A percentile compares a stretch with the other conserved stretches of the same genome.
These are phyloP conservation scores for Romanogobio albipinnatus DNA, from an alignment of 2,113 vertebrate species.

Conservation along the genomic window DNA sequence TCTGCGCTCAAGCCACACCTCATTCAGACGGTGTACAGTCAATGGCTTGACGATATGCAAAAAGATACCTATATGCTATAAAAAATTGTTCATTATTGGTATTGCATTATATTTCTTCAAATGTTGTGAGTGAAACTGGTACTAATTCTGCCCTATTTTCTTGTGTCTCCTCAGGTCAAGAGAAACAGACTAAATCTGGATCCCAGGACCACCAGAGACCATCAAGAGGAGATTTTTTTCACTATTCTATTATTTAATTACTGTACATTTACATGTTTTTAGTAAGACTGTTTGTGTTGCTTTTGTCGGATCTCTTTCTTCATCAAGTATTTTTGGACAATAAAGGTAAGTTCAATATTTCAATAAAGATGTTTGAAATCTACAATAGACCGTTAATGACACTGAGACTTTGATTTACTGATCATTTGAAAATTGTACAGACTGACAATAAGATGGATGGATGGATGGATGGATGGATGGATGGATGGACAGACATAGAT, in stretches of 20 bases:
- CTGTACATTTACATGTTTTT: background rate
- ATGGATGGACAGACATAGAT: accelerated
- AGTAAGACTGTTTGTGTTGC: background rate
- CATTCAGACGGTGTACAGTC: background rate
- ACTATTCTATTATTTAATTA: background rate
- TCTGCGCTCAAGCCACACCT: conserved; percentile 37
- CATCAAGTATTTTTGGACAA: conserved; percentile 9
- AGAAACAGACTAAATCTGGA: background rate
- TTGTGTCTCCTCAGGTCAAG: background rate
- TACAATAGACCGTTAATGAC: background rate
- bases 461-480: too few species aligned
- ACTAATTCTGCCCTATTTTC: background rate
- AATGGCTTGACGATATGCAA: background rate
- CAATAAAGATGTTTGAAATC: background rate
- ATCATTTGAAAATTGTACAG: background rate
- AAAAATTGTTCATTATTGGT: too few species aligned
- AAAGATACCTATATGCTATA: background rate
- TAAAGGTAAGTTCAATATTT: background rate
- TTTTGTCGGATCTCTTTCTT: background rate
- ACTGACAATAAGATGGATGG: too few species aligned
- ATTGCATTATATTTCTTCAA: background rate
- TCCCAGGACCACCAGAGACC: background rate
- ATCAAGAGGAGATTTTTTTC: background rate
- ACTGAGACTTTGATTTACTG: background rate
- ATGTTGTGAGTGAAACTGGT: background rate